Conservation (phyloP, 2,888 invertebrate genomes). For the Morinoia aosen region DNA sequence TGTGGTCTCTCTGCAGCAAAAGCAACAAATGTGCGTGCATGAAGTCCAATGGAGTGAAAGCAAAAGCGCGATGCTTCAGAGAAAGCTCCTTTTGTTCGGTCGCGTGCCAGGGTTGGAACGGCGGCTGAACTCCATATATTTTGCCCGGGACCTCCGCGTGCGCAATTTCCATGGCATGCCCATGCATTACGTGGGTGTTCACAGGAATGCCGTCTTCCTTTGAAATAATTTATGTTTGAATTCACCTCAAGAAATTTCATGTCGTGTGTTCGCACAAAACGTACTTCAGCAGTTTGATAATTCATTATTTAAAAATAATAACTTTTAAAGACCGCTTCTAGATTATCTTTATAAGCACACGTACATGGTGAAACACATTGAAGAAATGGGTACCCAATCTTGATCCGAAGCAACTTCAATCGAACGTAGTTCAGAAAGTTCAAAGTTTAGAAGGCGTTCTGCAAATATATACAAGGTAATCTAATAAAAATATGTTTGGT, state of each 20-base stretch:
- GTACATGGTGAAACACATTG: too few species aligned
- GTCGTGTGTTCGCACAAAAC: too few species aligned
- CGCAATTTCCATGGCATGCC: neutral
- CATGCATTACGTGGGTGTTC: neutral
- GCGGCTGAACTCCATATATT: neutral
- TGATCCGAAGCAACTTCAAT: too few species aligned
- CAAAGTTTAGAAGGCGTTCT: too few species aligned
- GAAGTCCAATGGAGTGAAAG: conserved; percentile 8
- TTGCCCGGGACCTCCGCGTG: neutral
- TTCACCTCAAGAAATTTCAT: neutral
- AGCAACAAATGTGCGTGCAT: neutral
- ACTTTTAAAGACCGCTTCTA: too few species aligned
- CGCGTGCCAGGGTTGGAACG: neutral
- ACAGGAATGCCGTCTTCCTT: neutral
- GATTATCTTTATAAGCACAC: too few species aligned
- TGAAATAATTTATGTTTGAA: neutral
- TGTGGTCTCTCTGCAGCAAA: neutral
- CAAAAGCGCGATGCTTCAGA: neutral
- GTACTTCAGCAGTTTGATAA: too few species aligned
- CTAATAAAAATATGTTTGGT: too few species aligned
- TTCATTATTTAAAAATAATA: too few species aligned
- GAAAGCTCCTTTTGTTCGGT: conserved; percentile 4
- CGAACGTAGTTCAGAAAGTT: too few species aligned
- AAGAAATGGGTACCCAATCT: too few species aligned
- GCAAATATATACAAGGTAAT: too few species aligned